These are phyloP conservation scores for Myotis myotis DNA, from an alignment of 2,797 vertebrate genomes.

Conservation along the genomic window DNA sequence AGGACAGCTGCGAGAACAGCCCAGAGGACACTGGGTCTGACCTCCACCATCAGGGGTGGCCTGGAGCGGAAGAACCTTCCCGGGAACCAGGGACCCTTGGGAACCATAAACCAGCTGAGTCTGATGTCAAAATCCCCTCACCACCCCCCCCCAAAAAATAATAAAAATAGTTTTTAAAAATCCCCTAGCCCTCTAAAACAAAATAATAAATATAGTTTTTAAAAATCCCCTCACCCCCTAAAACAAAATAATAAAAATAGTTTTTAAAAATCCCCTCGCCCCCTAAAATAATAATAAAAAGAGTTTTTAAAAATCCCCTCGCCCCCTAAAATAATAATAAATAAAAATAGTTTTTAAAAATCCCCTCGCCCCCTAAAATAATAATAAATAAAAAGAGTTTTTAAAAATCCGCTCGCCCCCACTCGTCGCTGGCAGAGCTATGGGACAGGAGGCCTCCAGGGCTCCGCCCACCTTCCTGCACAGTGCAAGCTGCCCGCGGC, in stretches of 20 bases:
- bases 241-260: no score
- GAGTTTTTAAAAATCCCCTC: neutral
- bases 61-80: neutral
- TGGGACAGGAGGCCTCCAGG: neutral
- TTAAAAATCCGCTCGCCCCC: neutral
- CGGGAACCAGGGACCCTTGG: neutral
- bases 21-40: neutral
- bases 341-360: no score
- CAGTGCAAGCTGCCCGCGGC: neutral
- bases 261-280: neutral
- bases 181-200: neutral
- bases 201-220: no score
- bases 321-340: neutral
- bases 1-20: neutral
- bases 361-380: neutral
- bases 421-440: accelerated
- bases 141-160: no score
- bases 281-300: no score
- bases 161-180: no score
- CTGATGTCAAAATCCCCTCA: neutral
- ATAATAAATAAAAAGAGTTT: no score
- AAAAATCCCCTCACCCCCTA: neutral
- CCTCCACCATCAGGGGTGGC: neutral
- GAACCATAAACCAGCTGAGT: neutral
- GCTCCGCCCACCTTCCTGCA: neutral